Conservation (phyloP, 2,113 vertebrate species). For the Entosphenus tridentatus region DNA sequence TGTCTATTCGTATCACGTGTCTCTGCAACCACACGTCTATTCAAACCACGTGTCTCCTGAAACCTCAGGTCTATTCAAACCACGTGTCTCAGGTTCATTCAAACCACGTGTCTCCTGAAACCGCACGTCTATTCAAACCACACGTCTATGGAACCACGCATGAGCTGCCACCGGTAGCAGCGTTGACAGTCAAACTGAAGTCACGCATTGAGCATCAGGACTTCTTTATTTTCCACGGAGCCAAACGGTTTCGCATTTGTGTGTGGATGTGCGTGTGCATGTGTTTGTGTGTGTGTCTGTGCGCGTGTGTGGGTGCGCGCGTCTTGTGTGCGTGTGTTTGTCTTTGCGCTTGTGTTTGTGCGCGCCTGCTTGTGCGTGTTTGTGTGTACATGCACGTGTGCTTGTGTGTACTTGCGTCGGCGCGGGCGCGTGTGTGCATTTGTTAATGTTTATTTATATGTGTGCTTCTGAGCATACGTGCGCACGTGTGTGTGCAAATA, state of each 20-base stretch:
- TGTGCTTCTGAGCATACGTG: neutral
- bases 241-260: neutral
- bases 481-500: neutral
- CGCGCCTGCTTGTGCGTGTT: neutral
- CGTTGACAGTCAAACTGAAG: too few species aligned
- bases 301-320: neutral
- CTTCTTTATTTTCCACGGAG: neutral
- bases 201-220: too few species aligned
- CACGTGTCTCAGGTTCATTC: too few species aligned
- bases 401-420: neutral
- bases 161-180: too few species aligned
- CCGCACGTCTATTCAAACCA: too few species aligned
- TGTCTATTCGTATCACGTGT: too few species aligned
- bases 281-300: neutral
- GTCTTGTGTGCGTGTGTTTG: conserved; percentile 1
- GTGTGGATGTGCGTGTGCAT: neutral
- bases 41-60: too few species aligned
- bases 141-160: too few species aligned
- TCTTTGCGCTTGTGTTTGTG: neutral
- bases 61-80: too few species aligned
- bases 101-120: too few species aligned
- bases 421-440: neutral
- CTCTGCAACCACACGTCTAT: too few species aligned
- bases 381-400: neutral
- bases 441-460: neutral